These are phyloP conservation scores for Hemiscyllium ocellatum DNA, from an alignment of 2,113 vertebrate species.

Conservation along the genomic window DNA sequence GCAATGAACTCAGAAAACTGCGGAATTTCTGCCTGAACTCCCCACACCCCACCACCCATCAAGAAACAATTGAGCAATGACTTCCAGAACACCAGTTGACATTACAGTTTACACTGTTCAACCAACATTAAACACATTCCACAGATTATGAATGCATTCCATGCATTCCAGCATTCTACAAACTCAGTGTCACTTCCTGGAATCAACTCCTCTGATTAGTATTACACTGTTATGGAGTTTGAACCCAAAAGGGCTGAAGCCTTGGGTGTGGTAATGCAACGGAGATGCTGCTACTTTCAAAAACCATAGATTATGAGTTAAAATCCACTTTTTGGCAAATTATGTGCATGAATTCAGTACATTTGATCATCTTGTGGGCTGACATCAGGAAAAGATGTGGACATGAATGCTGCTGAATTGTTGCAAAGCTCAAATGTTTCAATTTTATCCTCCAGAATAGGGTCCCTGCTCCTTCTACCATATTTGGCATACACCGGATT, in stretches of 20 bases:
- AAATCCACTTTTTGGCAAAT: not conserved
- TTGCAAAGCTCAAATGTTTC: not conserved
- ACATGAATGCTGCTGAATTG: not conserved
- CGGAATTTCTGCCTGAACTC: not conserved
- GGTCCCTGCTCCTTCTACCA: not conserved
- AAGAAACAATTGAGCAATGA: not conserved
- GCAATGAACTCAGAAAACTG: not conserved
- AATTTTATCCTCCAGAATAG: not conserved
- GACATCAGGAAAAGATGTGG: not conserved
- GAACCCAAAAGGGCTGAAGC: not conserved
- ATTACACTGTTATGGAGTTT: not conserved
- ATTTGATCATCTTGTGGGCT: not conserved
- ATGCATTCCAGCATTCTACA: not conserved
- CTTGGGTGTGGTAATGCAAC: not conserved
- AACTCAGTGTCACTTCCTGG: slow-evolving; percentile 11
- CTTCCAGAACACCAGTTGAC: not conserved
- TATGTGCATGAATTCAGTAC: not conserved
- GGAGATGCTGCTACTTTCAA: not conserved
- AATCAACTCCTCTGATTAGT: not conserved
- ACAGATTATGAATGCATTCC: not conserved
- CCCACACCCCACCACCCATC: not conserved
- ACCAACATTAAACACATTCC: not conserved
- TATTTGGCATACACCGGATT: not conserved
- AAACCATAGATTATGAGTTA: not conserved
- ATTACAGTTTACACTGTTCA: not conserved